phyloP scores from a whole-genome alignment of 2,888 invertebrate genomes.

The Aleiodes testaceus region DNA sequence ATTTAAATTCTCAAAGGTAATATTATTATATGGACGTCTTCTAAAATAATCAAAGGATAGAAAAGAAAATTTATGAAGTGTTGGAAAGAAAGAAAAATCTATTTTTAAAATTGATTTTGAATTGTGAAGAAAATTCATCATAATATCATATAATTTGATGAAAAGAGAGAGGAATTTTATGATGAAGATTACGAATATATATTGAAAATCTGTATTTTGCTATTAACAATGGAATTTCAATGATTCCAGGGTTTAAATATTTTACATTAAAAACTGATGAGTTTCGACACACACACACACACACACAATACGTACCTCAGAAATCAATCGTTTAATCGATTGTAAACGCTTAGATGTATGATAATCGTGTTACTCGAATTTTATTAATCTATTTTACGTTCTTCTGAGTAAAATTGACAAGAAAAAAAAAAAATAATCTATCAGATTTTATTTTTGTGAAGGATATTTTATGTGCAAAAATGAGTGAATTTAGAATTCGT shows the following conservation, averaged over 20 bases:
- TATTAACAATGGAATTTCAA: constrained; percentile 58
- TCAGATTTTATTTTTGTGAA: constrained; percentile 24
- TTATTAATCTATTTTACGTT: constrained; percentile 51
- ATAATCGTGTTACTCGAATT: constrained; percentile 65
- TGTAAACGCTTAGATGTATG: constrained; percentile 67
- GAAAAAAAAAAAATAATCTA: neutral
- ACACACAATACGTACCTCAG: constrained; percentile 71
- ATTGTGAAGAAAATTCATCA: neutral
- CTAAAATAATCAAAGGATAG: constrained; percentile 3
- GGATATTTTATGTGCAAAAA: constrained; percentile 30
- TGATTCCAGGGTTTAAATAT: constrained; percentile 9
- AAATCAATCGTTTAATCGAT: constrained; percentile 69
- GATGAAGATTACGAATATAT: neutral
- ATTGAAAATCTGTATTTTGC: constrained; percentile 68
- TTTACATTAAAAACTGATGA: constrained; percentile 57
- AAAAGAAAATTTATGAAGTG: neutral
- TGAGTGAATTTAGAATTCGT: constrained; percentile 41
- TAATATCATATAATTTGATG: neutral
- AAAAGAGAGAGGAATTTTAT: too few species aligned
- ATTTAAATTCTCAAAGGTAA: constrained; percentile 28
- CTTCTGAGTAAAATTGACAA: neutral
- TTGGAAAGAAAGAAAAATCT: constrained; percentile 50
- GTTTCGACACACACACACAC: constrained; percentile 32
- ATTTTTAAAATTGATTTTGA: constrained; percentile 45
- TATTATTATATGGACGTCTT: constrained; percentile 10